Conservation (phyloP, 2,113 vertebrate genomes). For the Pachyramphus minor region DNA sequence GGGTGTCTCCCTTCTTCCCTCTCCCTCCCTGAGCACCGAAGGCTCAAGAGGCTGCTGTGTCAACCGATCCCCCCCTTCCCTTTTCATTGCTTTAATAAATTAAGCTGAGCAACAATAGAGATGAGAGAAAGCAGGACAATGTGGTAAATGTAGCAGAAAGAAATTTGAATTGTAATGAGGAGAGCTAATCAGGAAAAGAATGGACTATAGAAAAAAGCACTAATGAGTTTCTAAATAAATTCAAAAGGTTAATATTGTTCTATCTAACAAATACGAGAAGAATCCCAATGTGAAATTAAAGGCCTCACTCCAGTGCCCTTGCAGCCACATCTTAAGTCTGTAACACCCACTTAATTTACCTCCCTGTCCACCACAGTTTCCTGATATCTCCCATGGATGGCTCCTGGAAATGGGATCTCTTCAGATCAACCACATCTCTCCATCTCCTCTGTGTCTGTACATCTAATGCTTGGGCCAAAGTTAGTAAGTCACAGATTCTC, state of each 20-base stretch:
- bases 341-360: not conserved
- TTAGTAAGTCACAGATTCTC: not conserved
- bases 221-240: constrained; percentile 74
- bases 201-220: constrained; percentile 60
- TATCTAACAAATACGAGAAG: constrained; percentile 55
- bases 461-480: not conserved
- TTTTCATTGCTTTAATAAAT: constrained; percentile 52
- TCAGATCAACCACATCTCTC: not conserved
- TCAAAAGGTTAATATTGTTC: constrained; percentile 72
- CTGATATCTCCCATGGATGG: not conserved
- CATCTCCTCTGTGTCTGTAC: not conserved
- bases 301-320: not conserved
- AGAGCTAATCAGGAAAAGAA: constrained; percentile 70
- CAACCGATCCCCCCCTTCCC: not conserved
- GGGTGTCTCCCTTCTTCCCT: not conserved
- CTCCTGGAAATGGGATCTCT: not conserved
- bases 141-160: constrained; percentile 70
- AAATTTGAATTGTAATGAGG: constrained; percentile 69
- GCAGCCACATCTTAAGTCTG: not conserved
- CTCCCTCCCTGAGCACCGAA: not conserved
- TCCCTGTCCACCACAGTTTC: not conserved
- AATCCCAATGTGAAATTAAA: constrained; percentile 63
- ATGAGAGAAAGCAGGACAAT: constrained; percentile 67
- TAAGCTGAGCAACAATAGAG: constrained; percentile 53
- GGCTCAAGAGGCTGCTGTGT: not conserved